Conservation (phyloP, 2,888 invertebrate species). For the Embidobia sp. region DNA sequence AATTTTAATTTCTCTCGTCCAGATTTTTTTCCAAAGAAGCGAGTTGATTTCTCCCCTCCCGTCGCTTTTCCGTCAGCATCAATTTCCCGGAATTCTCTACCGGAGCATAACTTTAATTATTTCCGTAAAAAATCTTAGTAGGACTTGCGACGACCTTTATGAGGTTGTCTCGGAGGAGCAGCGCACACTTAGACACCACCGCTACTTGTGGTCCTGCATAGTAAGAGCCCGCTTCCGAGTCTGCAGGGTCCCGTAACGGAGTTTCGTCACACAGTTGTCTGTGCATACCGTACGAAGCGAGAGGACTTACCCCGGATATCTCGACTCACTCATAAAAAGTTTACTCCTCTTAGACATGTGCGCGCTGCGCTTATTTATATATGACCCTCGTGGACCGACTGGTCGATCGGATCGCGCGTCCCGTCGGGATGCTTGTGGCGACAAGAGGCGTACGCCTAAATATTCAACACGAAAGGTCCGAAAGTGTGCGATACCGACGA, state of each 20-base stretch:
- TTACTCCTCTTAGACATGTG: slow-evolving; percentile 67
- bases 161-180: slow-evolving; percentile 11
- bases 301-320: slow-evolving; percentile 64
- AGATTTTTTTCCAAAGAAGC: no score
- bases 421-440: slow-evolving; percentile 57
- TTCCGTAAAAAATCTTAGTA: slow-evolving; percentile 35
- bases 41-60: no score
- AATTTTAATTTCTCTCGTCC: no score
- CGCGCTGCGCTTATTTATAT: slow-evolving; percentile 49
- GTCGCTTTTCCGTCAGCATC: not conserved
- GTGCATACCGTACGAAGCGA: slow-evolving; percentile 75
- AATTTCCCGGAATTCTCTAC: slow-evolving; percentile 3
- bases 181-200: slow-evolving; percentile 32
- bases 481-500: slow-evolving; percentile 46
- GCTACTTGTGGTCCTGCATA: slow-evolving; percentile 67
- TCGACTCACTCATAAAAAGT: slow-evolving; percentile 76
- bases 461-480: slow-evolving; percentile 46
- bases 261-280: slow-evolving; percentile 79
- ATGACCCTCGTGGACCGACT: slow-evolving; percentile 30
- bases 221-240: slow-evolving; percentile 64
- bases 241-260: slow-evolving; percentile 75
- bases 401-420: no score
- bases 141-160: slow-evolving; percentile 35
- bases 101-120: slow-evolving; percentile 33
- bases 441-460: slow-evolving; percentile 46